phyloP scores from a whole-genome alignment of 2,888 invertebrate species.

The Chelonus formosanus region DNA sequence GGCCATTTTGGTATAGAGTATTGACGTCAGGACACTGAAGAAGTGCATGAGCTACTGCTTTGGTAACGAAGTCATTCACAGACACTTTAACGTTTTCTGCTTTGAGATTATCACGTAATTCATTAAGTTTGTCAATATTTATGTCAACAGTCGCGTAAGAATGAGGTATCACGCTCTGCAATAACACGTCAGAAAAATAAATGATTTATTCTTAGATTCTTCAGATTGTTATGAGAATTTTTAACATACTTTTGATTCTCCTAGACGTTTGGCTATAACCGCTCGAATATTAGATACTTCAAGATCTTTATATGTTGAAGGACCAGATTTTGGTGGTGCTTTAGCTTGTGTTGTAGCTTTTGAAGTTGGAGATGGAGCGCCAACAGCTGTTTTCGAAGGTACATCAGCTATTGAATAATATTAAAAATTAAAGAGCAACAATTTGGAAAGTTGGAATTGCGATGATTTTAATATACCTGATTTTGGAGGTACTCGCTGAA shows the following conservation, averaged over 20 bases:
- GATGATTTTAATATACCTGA: slow-evolving; percentile 44
- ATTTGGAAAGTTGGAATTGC: no score
- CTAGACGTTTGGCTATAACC: slow-evolving; percentile 73
- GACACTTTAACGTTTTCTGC: slow-evolving; percentile 69
- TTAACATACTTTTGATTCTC: slow-evolving; percentile 69
- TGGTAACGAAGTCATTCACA: slow-evolving; percentile 74
- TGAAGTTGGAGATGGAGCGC: slow-evolving; percentile 28
- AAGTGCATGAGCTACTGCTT: slow-evolving; percentile 71
- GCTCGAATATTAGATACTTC: slow-evolving; percentile 71
- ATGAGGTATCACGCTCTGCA: slow-evolving; percentile 72
- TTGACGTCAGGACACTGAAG: slow-evolving; percentile 67
- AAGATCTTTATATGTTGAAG: slow-evolving; percentile 67
- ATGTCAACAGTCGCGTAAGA: slow-evolving; percentile 71
- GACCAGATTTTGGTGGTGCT: slow-evolving; percentile 46
- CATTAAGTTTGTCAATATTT: slow-evolving; percentile 66
- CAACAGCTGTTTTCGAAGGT: neutral
- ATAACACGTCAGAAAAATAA: no score
- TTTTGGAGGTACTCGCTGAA: slow-evolving; percentile 61
- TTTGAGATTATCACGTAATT: slow-evolving; percentile 68
- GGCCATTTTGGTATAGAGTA: slow-evolving; percentile 64
- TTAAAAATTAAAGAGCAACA: no score
- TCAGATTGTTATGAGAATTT: neutral
- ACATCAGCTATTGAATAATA: neutral
- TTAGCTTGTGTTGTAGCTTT: slow-evolving; percentile 18
- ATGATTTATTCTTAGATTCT: slow-evolving; percentile 13